A percentile compares a stretch with the other conserved stretches of the same genome.
phyloP scores from a whole-genome alignment of 1,140 invertebrate genomes.

The Zophobas morio region DNA sequence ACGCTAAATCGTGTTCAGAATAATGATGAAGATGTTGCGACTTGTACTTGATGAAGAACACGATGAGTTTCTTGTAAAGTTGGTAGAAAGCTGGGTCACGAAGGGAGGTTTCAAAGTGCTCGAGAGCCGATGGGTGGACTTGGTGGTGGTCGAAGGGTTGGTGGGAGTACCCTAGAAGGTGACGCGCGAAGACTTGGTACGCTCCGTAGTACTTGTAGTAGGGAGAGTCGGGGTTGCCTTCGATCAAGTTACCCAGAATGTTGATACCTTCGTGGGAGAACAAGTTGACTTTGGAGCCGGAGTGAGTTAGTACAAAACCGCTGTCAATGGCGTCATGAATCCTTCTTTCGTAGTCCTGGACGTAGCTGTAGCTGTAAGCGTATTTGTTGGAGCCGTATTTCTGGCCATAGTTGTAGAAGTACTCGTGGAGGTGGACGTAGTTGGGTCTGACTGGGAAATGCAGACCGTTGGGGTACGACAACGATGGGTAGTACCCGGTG shows the following conservation, averaged over 20 bases:
- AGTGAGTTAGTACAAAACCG: conserved; percentile 65
- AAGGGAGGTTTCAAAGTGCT: conserved; percentile 73
- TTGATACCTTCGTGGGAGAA: conserved; percentile 71
- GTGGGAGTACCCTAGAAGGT: conserved; percentile 72
- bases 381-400: conserved; percentile 56
- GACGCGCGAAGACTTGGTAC: conserved; percentile 72
- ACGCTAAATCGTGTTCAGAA: conserved; percentile 72
- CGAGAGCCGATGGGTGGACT: conserved; percentile 65
- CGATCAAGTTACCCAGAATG: conserved; percentile 76
- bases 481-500: conserved; percentile 76
- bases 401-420: conserved; percentile 65
- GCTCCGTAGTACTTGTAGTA: conserved; percentile 77
- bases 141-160: conserved; percentile 59
- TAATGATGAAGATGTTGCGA: conserved; percentile 69
- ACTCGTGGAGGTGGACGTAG: conserved; percentile 65
- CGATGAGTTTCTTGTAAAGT: conserved; percentile 72
- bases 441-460: conserved; percentile 74
- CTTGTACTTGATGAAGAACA: conserved; percentile 67
- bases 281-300: conserved; percentile 70
- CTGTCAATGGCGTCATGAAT: conserved; percentile 69
- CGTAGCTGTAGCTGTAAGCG: conserved; percentile 50
- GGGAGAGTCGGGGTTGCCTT: conserved; percentile 77
- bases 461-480: conserved; percentile 77
- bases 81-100: conserved; percentile 80
- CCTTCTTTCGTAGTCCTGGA: conserved; percentile 65